A percentile compares a stretch with the other conserved stretches of the same genome.
Evolutionary conservation across 1,140 invertebrate species (phyloP).

Genomic region (Bombus difficillimus): DNA sequence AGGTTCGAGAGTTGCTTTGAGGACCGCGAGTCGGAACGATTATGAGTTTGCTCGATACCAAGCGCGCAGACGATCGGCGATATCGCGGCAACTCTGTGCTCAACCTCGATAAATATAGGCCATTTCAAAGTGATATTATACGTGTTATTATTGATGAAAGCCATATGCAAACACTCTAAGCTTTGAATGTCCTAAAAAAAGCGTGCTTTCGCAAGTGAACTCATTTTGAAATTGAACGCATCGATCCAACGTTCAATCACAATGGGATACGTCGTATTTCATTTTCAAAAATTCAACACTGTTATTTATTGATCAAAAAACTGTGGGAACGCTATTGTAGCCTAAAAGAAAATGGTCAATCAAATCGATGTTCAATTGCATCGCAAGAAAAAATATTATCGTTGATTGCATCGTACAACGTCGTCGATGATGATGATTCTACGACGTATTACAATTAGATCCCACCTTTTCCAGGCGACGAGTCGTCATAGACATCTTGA

Average conservation of each 20-base stretch:
- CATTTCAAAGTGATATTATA: neutral
- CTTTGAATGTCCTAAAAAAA: neutral
- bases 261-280: neutral
- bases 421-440: neutral
- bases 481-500: neutral
- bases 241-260: conserved; percentile 5
- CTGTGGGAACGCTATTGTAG: neutral
- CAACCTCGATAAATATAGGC: conserved; percentile 1
- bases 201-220: neutral
- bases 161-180: neutral
- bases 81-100: neutral
- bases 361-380: neutral
- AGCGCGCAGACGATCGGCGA: conserved; percentile 45
- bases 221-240: neutral
- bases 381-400: neutral
- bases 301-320: conserved; percentile 21
- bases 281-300: neutral
- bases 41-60: conserved; percentile 62
- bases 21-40: conserved; percentile 57
- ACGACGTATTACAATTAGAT: neutral
- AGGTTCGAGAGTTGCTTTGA: conserved; percentile 55
- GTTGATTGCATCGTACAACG: too few species aligned
- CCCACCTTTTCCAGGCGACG: neutral
- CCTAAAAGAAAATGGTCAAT: neutral
- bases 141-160: neutral